A percentile compares a stretch with the other conserved stretches of the same genome.
Conservation (phyloP, 2,113 vertebrate genomes). For the Cathartes aura region DNA sequence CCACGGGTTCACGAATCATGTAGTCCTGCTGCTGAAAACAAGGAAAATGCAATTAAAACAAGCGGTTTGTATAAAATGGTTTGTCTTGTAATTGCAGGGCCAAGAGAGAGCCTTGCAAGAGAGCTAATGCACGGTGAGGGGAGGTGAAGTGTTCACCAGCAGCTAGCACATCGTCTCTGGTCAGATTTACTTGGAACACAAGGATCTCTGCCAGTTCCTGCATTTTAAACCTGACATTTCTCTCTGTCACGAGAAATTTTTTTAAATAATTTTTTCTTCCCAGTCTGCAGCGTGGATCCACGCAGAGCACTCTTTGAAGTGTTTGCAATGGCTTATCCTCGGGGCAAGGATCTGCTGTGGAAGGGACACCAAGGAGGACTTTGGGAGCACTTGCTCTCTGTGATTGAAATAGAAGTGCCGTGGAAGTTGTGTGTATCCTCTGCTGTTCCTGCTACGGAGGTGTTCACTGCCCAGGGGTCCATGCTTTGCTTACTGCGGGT, state of each 20-base stretch:
- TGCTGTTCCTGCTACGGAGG: too few species aligned
- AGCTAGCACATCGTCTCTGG: neutral
- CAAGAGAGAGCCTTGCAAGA: neutral
- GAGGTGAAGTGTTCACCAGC: neutral
- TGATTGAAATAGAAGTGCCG: fast-evolving
- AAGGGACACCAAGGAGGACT: neutral
- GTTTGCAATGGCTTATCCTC: fast-evolving
- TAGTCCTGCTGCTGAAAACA: neutral
- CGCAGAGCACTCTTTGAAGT: fast-evolving
- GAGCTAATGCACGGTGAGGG: neutral
- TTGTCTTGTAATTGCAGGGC: neutral
- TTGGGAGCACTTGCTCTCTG: neutral
- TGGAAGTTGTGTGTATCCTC: too few species aligned
- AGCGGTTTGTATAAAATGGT: neutral
- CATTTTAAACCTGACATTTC: neutral
- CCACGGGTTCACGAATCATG: neutral
- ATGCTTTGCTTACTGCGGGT: neutral
- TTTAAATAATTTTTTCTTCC: neutral
- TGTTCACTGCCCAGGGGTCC: fast-evolving
- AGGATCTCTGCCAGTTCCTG: neutral
- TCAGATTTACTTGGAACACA: neutral
- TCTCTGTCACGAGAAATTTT: neutral
- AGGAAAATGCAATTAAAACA: neutral
- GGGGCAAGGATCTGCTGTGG: neutral
- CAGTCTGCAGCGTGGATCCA: fast-evolving